Base-by-base conservation (phyloP, 2,888 invertebrate genomes). In the Nymphalis polychloros region DNA sequence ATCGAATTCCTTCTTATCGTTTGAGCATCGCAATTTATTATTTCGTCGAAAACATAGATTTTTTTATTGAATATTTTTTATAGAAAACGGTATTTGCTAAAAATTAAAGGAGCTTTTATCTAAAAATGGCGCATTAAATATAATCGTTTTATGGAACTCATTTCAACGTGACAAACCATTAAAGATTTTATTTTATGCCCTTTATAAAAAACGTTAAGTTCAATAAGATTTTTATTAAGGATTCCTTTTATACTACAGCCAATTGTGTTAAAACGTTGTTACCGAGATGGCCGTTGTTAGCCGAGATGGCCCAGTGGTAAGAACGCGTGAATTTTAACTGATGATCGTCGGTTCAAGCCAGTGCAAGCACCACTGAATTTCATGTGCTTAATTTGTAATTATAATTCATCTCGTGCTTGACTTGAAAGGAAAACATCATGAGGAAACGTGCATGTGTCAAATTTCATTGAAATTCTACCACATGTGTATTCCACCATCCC, bases 111-210 rank as follows among this genome's bases (percentile, higher is more conserved):
- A 41, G 55, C 16, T 27, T 65, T 59, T 65, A 52, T 41, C 50
- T 65, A 52, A 65, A 65, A 59, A 50, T 19, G 20, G 23, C 27
- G 35, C 35, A 13, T 59, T 46, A 65, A 65, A 59, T 65, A 46
- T 50, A 65, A 65, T 59, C 59, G 64, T 50, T 65, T 59, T 50
- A 65, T 65, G 59, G 23, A 65, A 46, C 50, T 41, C 50, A 23
- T 57, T 59, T 57, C 50, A 23, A 20, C 64, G 16, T 49, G 35
- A 50, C 64, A 50, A 49, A 19, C 41, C 49, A 10, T 64, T 64
- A 64, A 64, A 64, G 50, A 52, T 52, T 16, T 23, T 52, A 50
- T 50, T 19, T 13, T 23, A 19, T 49, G 48, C 41, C 10, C n/a
- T 31, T 17, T 50, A 59, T 50, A 27, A 41, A 64, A 59, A 10